Percentiles rank a stretch among this genome's conserved stretches.
Conservation (phyloP, 2,797 vertebrate species). For the Sciurus vulgaris region DNA sequence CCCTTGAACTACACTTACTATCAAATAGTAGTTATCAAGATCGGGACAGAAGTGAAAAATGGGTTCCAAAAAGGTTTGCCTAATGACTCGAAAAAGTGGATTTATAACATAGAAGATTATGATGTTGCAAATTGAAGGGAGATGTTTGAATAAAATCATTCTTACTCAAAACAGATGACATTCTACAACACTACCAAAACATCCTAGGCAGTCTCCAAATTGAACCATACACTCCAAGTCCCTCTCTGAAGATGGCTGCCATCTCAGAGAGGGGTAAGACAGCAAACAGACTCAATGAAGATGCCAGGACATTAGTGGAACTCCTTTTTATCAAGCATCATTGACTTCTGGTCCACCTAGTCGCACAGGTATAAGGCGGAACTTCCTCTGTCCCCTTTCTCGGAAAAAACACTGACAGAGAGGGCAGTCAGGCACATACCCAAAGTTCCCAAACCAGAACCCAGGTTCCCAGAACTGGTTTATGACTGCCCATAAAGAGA, state of each 20-base stretch:
- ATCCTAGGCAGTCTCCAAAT: background rate
- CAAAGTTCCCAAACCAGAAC: background rate
- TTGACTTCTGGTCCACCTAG: background rate
- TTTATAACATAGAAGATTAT: background rate
- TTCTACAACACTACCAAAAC: background rate
- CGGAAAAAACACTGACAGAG: background rate
- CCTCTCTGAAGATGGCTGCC: background rate
- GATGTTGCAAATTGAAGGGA: background rate
- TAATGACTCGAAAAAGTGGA: background rate
- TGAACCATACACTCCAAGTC: background rate
- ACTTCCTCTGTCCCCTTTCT: background rate
- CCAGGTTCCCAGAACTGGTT: background rate
- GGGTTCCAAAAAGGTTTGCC: background rate
- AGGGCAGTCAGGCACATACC: background rate
- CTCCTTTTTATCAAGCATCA: background rate
- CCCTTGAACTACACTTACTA: background rate
- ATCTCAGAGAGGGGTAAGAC: background rate
- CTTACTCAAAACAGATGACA: background rate
- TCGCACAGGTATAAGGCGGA: background rate
- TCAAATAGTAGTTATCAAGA: conserved; percentile 14
- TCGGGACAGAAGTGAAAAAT: conserved; percentile 3
- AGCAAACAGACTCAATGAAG: background rate
- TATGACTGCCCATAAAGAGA: background rate
- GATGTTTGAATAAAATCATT: background rate
- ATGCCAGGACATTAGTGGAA: background rate